A percentile compares a stretch with the other conserved stretches of the same genome.
Evolutionary conservation across 2,888 invertebrate genomes (phyloP).

Genomic region (Uropetala carovei): DNA sequence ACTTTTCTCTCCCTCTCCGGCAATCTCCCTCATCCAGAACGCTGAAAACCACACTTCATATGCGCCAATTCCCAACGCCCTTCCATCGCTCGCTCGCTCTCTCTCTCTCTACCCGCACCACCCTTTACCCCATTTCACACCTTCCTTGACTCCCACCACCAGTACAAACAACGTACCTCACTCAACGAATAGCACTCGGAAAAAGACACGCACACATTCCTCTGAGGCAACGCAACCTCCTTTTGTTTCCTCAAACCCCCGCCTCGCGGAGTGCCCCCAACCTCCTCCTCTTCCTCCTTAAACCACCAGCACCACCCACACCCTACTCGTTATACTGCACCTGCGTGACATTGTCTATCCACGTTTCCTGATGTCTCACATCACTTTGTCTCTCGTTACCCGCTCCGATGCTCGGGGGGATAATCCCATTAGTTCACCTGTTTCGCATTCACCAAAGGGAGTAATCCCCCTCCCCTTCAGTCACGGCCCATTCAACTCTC

Average conservation of each 20-base stretch:
- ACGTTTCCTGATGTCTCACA: background rate
- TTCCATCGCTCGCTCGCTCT: background rate
- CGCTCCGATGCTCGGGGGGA: background rate
- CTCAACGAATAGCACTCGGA: too few species aligned
- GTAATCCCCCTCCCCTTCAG: background rate
- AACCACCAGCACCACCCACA: background rate
- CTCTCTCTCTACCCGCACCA: background rate
- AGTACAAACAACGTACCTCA: too few species aligned
- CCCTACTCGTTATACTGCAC: background rate
- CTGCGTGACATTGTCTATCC: background rate
- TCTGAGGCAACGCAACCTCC: too few species aligned
- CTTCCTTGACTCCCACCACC: background rate
- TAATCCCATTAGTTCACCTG: constrained; percentile 51
- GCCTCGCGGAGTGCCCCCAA: too few species aligned
- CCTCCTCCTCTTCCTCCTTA: background rate
- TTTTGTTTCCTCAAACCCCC: too few species aligned
- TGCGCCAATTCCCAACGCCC: background rate
- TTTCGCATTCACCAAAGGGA: constrained; percentile 10
- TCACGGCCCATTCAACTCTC: constrained; percentile 21
- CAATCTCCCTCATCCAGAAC: too few species aligned
- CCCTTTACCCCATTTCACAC: background rate
- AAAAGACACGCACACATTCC: too few species aligned
- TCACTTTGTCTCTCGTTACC: background rate
- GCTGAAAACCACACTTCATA: background rate
- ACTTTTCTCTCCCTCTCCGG: too few species aligned